Evolutionary conservation across 2,113 vertebrate species (phyloP).

Genomic region (Orcinus orca): DNA sequence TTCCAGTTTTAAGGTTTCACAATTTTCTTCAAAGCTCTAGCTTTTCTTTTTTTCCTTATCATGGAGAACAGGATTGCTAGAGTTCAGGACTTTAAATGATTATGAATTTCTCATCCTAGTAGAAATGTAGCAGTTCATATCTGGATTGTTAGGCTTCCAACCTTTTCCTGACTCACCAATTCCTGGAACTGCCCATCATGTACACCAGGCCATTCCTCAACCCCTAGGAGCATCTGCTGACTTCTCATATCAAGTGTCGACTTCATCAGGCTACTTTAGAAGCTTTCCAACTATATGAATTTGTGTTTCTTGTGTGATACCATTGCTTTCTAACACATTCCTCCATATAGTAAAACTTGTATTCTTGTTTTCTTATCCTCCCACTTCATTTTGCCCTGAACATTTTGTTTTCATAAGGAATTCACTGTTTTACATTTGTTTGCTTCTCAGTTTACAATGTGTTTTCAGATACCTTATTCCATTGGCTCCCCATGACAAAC

Average conservation of each 20-base stretch:
- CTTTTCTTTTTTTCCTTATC: not conserved
- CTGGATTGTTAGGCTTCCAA: not conserved
- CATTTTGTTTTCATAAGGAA: slow-evolving; percentile 19
- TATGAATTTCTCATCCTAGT: not conserved
- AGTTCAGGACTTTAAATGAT: not conserved
- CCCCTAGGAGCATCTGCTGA: not conserved
- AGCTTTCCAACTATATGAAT: not conserved
- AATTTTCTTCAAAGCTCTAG: not conserved
- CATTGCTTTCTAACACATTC: not conserved
- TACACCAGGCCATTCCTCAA: not conserved
- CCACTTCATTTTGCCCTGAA: not conserved
- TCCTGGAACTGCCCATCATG: not conserved
- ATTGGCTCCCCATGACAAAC: not conserved
- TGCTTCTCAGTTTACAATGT: not conserved
- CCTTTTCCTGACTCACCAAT: not conserved
- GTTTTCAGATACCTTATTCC: not conserved
- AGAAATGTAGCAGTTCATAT: not conserved
- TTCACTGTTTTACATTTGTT: not conserved
- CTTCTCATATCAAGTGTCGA: not conserved
- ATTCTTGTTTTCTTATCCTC: not conserved
- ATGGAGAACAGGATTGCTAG: not conserved
- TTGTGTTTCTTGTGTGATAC: not conserved
- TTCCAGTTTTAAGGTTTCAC: not conserved
- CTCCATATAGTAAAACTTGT: not conserved
- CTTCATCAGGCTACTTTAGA: not conserved